Evolutionary conservation across 2,888 invertebrate genomes (phyloP).

Genomic region (Branchipolynoe longqiensis): DNA sequence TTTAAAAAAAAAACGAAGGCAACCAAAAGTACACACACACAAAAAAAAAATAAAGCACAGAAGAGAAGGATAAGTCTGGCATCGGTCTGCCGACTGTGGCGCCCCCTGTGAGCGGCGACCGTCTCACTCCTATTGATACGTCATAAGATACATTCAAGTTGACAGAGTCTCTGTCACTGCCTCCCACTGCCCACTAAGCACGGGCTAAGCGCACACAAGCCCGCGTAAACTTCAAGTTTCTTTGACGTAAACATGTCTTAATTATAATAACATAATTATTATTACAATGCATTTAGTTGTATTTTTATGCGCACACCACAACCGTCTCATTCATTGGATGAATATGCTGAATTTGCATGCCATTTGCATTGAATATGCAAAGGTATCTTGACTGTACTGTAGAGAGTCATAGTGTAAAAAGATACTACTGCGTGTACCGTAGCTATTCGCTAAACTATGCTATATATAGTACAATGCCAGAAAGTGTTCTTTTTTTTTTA

Average conservation of each 20-base stretch:
- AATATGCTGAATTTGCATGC: slow-evolving; percentile 56
- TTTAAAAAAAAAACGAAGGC: too few species aligned
- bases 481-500: slow-evolving; percentile 52
- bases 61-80: slow-evolving; percentile 43
- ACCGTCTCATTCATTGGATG: slow-evolving; percentile 53
- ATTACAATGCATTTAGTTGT: slow-evolving; percentile 55
- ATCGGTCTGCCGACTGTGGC: slow-evolving; percentile 5
- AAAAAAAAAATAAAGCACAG: slow-evolving; percentile 35
- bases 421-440: slow-evolving; percentile 41
- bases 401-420: slow-evolving; percentile 53
- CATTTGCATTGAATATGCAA: slow-evolving; percentile 56
- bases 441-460: slow-evolving; percentile 53
- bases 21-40: too few species aligned
- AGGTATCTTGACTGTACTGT: slow-evolving; percentile 48
- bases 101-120: slow-evolving; percentile 1
- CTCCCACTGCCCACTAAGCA: slow-evolving; percentile 7
- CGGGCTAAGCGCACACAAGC: slow-evolving; percentile 45
- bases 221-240: slow-evolving; percentile 49
- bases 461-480: slow-evolving; percentile 57
- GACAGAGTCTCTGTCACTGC: neutral
- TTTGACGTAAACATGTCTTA: slow-evolving; percentile 55
- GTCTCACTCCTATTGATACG: neutral
- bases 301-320: slow-evolving; percentile 42
- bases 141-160: slow-evolving; percentile 40
- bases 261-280: slow-evolving; percentile 47